These are phyloP conservation scores for Cacatua alba DNA, from an alignment of 2,113 vertebrate genomes.

Conservation along the genomic window DNA sequence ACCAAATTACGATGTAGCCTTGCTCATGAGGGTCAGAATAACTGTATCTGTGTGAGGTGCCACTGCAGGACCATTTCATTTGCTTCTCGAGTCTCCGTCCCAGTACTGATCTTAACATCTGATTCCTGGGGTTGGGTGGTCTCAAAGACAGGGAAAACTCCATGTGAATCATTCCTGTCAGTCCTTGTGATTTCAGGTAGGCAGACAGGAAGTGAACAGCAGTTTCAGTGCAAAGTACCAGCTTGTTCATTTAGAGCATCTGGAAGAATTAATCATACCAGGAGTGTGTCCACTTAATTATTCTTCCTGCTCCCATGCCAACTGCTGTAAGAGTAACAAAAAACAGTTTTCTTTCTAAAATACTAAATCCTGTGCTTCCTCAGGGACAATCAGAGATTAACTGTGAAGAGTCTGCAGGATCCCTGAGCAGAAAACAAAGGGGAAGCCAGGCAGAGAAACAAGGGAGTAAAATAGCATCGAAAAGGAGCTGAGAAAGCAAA, in stretches of 20 bases:
- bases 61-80: neutral
- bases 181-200: neutral
- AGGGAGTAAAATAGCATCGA: neutral
- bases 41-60: neutral
- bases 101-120: neutral
- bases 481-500: neutral
- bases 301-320: neutral
- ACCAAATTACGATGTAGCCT: fast-evolving
- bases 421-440: neutral
- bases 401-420: neutral
- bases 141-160: neutral
- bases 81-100: neutral
- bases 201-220: fast-evolving
- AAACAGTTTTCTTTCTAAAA: neutral
- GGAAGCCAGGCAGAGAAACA: neutral
- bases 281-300: neutral
- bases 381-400: neutral
- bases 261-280: neutral
- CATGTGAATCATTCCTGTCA: fast-evolving
- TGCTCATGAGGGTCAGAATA: neutral
- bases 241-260: neutral
- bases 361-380: neutral
- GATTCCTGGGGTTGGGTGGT: neutral
- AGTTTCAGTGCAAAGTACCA: neutral
- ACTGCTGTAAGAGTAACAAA: neutral